Percentiles rank a stretch among this genome's conserved stretches.
These are phyloP conservation scores for Tinamus major DNA, from an alignment of 2,797 vertebrate genomes.

Conservation along the genomic window DNA sequence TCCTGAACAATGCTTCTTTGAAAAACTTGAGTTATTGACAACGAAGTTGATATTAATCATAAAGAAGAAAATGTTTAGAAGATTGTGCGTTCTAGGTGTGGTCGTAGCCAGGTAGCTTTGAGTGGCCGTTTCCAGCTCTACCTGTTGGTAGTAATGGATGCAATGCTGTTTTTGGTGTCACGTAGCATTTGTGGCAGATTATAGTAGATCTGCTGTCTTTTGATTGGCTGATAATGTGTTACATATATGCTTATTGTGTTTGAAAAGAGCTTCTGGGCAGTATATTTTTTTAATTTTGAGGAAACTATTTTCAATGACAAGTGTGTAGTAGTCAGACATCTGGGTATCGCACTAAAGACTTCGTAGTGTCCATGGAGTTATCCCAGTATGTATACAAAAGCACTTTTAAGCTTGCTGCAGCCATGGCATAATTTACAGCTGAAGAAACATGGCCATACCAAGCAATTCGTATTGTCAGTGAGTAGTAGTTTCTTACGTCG, in stretches of 20 bases:
- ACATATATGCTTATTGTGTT: rapidly evolving
- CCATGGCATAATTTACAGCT: neutral
- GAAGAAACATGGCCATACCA: neutral
- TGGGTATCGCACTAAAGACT: neutral
- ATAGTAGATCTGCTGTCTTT: neutral
- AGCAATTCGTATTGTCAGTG: neutral
- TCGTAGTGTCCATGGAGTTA: neutral
- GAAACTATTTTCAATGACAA: neutral
- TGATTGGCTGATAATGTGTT: neutral
- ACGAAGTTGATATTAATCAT: neutral
- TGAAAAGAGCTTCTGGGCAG: neutral
- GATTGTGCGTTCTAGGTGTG: neutral
- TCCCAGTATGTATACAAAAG: neutral
- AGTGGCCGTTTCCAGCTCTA: neutral
- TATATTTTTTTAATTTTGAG: neutral
- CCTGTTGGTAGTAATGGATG: neutral
- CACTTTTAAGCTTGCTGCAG: neutral
- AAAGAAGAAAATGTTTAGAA: neutral
- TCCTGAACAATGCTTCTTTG: neutral
- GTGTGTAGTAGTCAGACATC: neutral
- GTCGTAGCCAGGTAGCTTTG: neutral
- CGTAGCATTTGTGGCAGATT: neutral
- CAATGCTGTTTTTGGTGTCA: neutral
- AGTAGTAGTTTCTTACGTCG: neutral
- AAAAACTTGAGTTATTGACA: neutral